phyloP scores from a whole-genome alignment of 1,140 invertebrate genomes.

The Galleria mellonella region DNA sequence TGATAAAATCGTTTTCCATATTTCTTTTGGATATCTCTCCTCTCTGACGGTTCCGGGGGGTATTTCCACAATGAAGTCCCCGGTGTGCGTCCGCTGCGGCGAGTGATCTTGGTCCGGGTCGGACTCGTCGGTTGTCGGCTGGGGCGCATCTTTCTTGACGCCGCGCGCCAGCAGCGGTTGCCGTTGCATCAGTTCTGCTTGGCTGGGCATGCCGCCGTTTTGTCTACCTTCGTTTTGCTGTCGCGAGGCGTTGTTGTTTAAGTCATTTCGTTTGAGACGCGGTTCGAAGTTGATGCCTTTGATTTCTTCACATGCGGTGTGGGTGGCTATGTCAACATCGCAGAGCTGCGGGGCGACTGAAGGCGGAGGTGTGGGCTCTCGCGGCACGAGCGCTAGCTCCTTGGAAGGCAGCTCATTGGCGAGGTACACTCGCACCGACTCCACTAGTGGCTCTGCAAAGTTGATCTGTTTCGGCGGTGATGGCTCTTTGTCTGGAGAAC shows the following conservation, averaged over 20 bases:
- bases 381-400: slow-evolving; percentile 41
- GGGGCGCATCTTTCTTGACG: slow-evolving; percentile 52
- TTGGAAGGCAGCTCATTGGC: slow-evolving; percentile 62
- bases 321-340: slow-evolving; percentile 56
- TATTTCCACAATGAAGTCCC: slow-evolving; percentile 66
- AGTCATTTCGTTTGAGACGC: slow-evolving; percentile 65
- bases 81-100: slow-evolving; percentile 42
- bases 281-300: slow-evolving; percentile 63
- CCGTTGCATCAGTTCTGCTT: slow-evolving; percentile 68
- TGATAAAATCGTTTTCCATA: slow-evolving; percentile 68
- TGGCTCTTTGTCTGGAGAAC: slow-evolving; percentile 58
- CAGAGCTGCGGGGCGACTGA: slow-evolving; percentile 29
- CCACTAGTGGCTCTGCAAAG: slow-evolving; percentile 64
- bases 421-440: slow-evolving; percentile 68
- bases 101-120: slow-evolving; percentile 63
- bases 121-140: slow-evolving; percentile 60
- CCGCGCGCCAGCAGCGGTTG: slow-evolving; percentile 68
- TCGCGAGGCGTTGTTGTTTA: slow-evolving; percentile 68
- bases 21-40: slow-evolving; percentile 68
- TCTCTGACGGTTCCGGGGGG: slow-evolving; percentile 56
- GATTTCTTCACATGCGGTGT: slow-evolving; percentile 55
- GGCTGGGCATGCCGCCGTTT: slow-evolving; percentile 57
- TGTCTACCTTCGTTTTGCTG: slow-evolving; percentile 20
- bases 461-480: slow-evolving; percentile 55
- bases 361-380: slow-evolving; percentile 29